Evolutionary conservation across 2,113 vertebrate genomes (phyloP), one percentile per base, ranked within the genome.

Genomic region (Panthera tigris): DNA sequence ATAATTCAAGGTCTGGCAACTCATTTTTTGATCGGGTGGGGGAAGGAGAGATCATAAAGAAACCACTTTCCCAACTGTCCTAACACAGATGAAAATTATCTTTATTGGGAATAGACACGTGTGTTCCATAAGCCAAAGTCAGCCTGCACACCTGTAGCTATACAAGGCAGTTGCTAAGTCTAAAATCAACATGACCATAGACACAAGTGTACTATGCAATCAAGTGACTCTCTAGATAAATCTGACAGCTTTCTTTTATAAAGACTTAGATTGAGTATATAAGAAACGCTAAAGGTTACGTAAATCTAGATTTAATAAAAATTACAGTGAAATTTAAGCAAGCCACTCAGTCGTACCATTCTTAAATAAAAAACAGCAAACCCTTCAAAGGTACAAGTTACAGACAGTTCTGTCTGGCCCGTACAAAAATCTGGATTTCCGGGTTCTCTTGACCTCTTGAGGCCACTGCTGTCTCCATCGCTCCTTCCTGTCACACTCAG

Each of bases 231-330:
- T 78, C 89, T 39, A 92, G 50, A 91, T 92, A 94, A 92, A 91
- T 80, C 69, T 94, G 86, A 89, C 55, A 79, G 82, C 45, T 68
- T 95, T 78, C 85, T 80, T 48, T 7, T 73, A 8, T 68, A 73
- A 96, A 94, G 82, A 89, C 33, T 83, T 39, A 88, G 86, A 55
- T 74, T 79, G 52, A 89, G 45, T 65, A 91, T 3, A 82, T 57
- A 78, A 68, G 45, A 96, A 95, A 94, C 82, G 52, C 39, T 80
- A 63, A 93, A 83, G n/a, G 80, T 86, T 83, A 82, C 48, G 0
- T 91, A 95, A 93, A 93, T n/a, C 39, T 78, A 93, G 48, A 92
- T 48, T 93, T 98, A 94, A 95, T 86, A 95, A 93, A 95, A 95
- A 92, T 81, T 57, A 92, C 88, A 82, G 71, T 63, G 69, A 80